Conservation (phyloP, 2,113 vertebrate species). For the Microtus pennsylvanicus region DNA sequence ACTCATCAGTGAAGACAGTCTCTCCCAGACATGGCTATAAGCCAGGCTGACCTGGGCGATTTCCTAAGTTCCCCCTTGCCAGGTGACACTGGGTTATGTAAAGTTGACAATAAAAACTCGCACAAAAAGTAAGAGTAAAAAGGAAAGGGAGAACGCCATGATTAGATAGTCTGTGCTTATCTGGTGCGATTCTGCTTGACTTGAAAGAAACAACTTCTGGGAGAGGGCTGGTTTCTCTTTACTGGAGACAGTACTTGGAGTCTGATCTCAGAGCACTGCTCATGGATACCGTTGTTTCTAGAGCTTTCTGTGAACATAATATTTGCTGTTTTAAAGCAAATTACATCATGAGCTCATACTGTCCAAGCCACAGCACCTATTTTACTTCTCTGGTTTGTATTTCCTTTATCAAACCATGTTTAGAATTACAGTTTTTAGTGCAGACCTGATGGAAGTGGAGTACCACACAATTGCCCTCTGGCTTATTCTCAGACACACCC, state of each 20-base stretch:
- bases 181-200: background rate
- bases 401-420: background rate
- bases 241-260: background rate
- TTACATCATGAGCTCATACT: background rate
- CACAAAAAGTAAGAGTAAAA: background rate
- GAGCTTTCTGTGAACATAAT: background rate
- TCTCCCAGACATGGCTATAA: background rate
- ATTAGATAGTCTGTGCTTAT: too few species aligned
- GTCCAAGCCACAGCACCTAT: background rate
- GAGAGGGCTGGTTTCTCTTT: background rate
- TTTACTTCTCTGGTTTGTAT: slow-evolving; percentile 6
- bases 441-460: background rate
- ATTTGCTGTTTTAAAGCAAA: background rate
- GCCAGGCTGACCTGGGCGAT: background rate
- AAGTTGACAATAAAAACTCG: background rate
- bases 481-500: background rate
- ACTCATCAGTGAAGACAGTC: background rate
- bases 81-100: background rate
- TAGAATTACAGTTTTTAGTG: background rate
- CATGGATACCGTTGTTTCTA: background rate
- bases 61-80: background rate
- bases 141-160: background rate
- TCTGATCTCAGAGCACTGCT: background rate
- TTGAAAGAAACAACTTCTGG: background rate
- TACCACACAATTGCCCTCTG: background rate